Percentiles rank a stretch among this genome's conserved stretches.
Evolutionary conservation across 2,797 vertebrate species (phyloP).

Genomic region (Halcyon leucocephala): DNA sequence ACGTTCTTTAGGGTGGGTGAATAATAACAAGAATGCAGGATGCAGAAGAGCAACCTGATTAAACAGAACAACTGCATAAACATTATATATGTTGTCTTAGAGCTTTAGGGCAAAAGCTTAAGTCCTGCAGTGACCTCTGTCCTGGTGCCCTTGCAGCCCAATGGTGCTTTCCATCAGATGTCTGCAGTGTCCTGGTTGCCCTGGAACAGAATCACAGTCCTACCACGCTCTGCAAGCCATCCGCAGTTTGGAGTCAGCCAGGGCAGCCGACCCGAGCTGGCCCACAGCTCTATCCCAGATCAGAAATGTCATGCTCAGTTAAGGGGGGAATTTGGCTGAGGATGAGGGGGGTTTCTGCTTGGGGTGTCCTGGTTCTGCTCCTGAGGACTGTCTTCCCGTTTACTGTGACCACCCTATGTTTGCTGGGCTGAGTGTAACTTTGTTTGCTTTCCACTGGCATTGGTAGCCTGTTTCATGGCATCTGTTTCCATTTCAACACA

Average conservation of each 20-base stretch:
- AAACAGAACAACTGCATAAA: not conserved
- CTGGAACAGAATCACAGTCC: too few relatives aligned
- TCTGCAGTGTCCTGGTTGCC: not conserved
- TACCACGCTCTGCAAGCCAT: too few relatives aligned
- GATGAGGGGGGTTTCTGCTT: not conserved
- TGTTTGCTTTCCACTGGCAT: not conserved
- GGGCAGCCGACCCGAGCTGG: too few relatives aligned
- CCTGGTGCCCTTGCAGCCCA: not conserved
- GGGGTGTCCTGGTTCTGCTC: not conserved
- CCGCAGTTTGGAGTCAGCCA: too few relatives aligned
- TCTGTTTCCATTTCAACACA: not conserved
- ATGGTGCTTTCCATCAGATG: not conserved
- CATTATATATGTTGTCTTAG: not conserved
- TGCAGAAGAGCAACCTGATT: not conserved
- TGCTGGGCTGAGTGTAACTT: not conserved
- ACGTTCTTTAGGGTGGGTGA: not conserved
- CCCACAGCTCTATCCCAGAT: too few relatives aligned
- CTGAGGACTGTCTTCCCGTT: not conserved
- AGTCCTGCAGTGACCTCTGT: not conserved
- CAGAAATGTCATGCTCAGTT: not conserved
- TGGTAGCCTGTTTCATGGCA: not conserved
- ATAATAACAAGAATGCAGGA: not conserved
- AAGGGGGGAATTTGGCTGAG: not conserved
- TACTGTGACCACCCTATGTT: too few relatives aligned
- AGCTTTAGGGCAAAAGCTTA: not conserved